phyloP scores from a whole-genome alignment of 2,113 vertebrate species.

The Pygoscelis adeliae region DNA sequence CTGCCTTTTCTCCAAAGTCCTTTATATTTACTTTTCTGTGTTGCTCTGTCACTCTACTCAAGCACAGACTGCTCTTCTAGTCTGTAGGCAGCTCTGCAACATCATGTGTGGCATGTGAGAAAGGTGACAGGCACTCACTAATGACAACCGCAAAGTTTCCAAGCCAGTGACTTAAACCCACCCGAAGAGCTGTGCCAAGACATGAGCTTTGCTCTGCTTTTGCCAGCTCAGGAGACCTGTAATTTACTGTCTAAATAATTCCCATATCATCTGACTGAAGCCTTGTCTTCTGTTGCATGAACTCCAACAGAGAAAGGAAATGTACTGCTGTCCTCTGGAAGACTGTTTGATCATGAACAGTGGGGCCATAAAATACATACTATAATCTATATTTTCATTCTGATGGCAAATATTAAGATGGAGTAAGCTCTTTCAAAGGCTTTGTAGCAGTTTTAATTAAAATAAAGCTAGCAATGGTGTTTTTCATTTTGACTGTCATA shows the following conservation, averaged over 20 bases:
- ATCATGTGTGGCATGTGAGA: not conserved
- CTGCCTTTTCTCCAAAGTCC: not conserved
- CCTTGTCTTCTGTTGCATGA: not conserved
- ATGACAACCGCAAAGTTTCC: not conserved
- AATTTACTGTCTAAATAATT: not conserved
- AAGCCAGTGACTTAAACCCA: not conserved
- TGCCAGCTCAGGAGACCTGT: not conserved
- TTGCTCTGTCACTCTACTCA: not conserved
- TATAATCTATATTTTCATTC: not conserved
- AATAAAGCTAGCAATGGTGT: not conserved
- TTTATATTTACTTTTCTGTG: not conserved
- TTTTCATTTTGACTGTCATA: not conserved
- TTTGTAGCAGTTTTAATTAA: not conserved
- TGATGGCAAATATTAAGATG: not conserved
- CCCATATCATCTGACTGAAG: not conserved
- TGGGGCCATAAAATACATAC: not conserved
- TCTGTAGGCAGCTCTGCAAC: not conserved
- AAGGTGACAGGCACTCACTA: not conserved
- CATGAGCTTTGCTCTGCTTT: not conserved
- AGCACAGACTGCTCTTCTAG: not conserved
- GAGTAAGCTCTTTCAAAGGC: not conserved
- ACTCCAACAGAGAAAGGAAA: constrained; percentile 4
- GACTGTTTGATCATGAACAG: not conserved
- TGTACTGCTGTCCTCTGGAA: not conserved
- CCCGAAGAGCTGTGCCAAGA: not conserved